phyloP scores from a whole-genome alignment of 92 coral and sea anemone species.

The Bergia sp. region DNA sequence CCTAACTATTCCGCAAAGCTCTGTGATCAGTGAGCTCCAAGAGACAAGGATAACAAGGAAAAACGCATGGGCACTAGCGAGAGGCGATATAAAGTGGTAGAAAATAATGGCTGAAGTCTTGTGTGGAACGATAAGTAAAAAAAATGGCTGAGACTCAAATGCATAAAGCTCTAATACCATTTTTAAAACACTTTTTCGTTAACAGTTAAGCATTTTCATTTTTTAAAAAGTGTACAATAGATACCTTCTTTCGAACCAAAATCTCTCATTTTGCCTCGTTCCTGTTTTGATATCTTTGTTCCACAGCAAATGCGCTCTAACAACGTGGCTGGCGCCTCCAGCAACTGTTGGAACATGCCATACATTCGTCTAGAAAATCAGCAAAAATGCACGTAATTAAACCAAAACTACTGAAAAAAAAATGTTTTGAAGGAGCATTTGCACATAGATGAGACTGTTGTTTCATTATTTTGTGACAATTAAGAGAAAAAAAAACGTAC shows the following conservation, averaged over 20 bases:
- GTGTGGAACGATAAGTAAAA: no score
- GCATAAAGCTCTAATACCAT: neutral
- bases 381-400: neutral
- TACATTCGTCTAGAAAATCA: conserved; percentile 21
- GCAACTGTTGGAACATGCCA: neutral
- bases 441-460: no score
- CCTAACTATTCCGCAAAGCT: neutral
- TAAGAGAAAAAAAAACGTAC: no score
- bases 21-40: neutral
- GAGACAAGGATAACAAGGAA: neutral
- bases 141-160: neutral
- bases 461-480: no score
- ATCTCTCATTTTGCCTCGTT: neutral
- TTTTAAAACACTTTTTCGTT: neutral
- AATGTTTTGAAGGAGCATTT: no score
- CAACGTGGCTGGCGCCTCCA: neutral
- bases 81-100: no score
- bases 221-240: neutral
- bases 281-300: neutral
- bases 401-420: no score
- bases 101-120: no score
- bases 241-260: neutral
- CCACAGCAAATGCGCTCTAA: conserved; percentile 13
- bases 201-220: neutral
- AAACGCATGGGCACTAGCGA: neutral